Evolutionary conservation across 2,797 vertebrate genomes (phyloP).

Genomic region (Discoglossus pictus): DNA sequence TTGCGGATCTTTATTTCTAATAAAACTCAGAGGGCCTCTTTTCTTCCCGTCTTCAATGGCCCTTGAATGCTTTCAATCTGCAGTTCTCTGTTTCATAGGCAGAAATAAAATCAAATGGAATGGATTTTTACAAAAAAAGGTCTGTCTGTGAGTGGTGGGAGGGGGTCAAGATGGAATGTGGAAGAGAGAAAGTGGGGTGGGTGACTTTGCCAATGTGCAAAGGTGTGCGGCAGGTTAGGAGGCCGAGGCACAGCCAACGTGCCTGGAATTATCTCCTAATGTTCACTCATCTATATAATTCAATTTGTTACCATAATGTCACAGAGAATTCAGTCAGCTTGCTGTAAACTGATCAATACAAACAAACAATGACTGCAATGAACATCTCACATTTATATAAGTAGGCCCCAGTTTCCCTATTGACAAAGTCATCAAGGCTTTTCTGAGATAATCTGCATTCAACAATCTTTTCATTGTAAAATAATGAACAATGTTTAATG

Average conservation of each 20-base stretch:
- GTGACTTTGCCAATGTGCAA: slow-evolving; percentile 27
- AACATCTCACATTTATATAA: too few relatives aligned
- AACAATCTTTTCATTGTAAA: too few relatives aligned
- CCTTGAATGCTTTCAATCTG: slow-evolving; percentile 99
- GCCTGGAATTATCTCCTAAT: not conserved
- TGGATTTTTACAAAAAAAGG: slow-evolving; percentile 43
- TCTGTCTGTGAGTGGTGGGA: slow-evolving; percentile 18
- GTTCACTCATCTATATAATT: not conserved
- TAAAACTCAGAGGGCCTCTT: slow-evolving; percentile 99
- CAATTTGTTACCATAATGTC: too few relatives aligned
- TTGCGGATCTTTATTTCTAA: slow-evolving; percentile 99
- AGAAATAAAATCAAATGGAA: slow-evolving; percentile 83
- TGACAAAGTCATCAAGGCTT: too few relatives aligned
- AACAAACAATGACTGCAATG: too few relatives aligned
- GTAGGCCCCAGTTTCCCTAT: too few relatives aligned
- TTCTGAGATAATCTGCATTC: too few relatives aligned
- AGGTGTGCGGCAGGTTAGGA: not conserved
- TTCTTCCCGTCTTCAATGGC: slow-evolving; percentile 99
- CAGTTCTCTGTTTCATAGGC: slow-evolving; percentile 98
- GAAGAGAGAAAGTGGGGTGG: slow-evolving; percentile 2
- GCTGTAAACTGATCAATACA: too few relatives aligned
- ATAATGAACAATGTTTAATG: too few relatives aligned
- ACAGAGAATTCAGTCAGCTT: too few relatives aligned
- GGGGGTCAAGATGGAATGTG: slow-evolving; percentile 15
- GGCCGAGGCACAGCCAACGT: not conserved